Evolutionary conservation across 2,797 vertebrate genomes (phyloP), one percentile per base, ranked within the genome.

Genomic region (Sebastes matsubarae): DNA sequence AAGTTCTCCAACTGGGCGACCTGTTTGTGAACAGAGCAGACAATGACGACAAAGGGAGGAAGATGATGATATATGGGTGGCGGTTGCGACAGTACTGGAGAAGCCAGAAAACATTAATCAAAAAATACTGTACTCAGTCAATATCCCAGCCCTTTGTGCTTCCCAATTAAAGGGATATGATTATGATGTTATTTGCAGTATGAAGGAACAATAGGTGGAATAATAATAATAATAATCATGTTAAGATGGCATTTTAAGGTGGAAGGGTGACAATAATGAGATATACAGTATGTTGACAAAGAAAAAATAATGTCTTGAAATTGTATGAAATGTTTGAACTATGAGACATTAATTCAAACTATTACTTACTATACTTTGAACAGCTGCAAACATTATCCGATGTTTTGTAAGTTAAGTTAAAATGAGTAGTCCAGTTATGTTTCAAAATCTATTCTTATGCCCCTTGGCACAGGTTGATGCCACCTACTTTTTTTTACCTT

Each of bases 1-100:
- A 86, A 74, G 36, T 22, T 90, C 70, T 91, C 84, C 71, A 88
- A 8, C 74, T 90, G 88, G 30, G 68, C 50, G 25, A 68, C 36
- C 92, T 91, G 87, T 80, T 76, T 74, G 59, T 63, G 52, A 64
- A 14, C 34, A 75, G 13, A 58, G 52, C 14, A 84, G 32, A 54
- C 1, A 50, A 30, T 9, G 42, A 42, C 55, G n/a, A 42, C 11
- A 68, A 29, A 34, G n/a, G 3, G 6, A 34, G 11, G 38, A n/a
- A 20, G 22, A 11, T 8, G 8, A 60, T 54, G 20, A 22, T 46
- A 55, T 30, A 36, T 16, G 22, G 20, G 46, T 14, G 14, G 46
- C 6, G n/a, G 13, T 55, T n/a, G 25, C 18, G 1, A 11, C 6
- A 55, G 46, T 8, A n/a, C 30, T 7, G 11, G 3, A 68, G 25